A percentile compares a stretch with the other conserved stretches of the same genome.
These are phyloP conservation scores for Tenualosa thibaudeaui DNA, from an alignment of 2,797 vertebrate genomes.

Conservation along the genomic window DNA sequence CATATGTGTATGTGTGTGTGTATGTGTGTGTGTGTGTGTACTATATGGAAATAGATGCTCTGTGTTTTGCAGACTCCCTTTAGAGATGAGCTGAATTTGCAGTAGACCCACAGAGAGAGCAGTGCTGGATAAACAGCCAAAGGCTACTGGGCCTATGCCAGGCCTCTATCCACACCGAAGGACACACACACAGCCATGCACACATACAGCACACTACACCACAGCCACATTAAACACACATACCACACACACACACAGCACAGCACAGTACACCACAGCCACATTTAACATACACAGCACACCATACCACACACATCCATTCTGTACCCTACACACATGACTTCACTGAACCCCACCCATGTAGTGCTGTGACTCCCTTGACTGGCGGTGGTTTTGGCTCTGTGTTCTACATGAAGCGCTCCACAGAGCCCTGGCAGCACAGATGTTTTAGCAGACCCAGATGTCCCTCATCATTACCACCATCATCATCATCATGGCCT, in stretches of 20 bases:
- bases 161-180: neutral
- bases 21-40: neutral
- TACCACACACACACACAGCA: too few relatives aligned
- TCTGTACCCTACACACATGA: too few relatives aligned
- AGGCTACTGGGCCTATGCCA: neutral
- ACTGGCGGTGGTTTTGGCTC: neutral
- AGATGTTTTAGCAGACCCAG: neutral
- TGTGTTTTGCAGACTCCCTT: neutral
- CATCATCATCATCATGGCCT: neutral
- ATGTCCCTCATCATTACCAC: constrained; percentile 6
- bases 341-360: too few relatives aligned
- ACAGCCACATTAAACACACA: neutral
- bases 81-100: too few relatives aligned
- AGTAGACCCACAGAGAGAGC: neutral
- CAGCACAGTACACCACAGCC: too few relatives aligned
- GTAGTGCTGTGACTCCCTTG: neutral
- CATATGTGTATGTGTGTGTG: neutral
- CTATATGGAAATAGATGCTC: neutral
- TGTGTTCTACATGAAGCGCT: neutral
- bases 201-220: neutral
- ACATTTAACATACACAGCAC: too few relatives aligned
- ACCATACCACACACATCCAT: too few relatives aligned
- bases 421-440: neutral
- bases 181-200: neutral
- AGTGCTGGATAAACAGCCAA: neutral